phyloP scores from a whole-genome alignment of 2,797 vertebrate species.

The Gymnocypris eckloni region DNA sequence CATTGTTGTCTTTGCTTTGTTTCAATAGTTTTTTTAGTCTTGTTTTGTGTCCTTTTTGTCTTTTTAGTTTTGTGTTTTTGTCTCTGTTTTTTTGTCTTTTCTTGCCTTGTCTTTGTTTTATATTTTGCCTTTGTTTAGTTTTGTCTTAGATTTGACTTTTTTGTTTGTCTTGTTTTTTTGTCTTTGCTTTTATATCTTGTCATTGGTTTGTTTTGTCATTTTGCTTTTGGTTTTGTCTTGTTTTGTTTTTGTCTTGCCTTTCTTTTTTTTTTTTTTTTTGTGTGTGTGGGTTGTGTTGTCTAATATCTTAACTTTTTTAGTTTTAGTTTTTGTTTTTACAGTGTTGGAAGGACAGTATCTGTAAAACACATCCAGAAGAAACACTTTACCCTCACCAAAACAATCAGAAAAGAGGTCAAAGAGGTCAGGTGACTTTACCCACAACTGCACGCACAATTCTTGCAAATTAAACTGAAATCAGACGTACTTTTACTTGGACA shows the following conservation, averaged over 20 bases:
- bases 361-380: constrained; percentile 81
- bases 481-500: not conserved
- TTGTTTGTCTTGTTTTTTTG: not conserved
- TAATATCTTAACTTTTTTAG: not conserved
- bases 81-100: not conserved
- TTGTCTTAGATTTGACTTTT: not conserved
- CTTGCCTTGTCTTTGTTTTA: not conserved
- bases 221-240: not conserved
- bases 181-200: not conserved
- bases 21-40: too few species aligned
- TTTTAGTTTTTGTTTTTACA: constrained; percentile 46
- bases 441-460: not conserved
- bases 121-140: not conserved
- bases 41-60: not conserved
- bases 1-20: not conserved
- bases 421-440: constrained; percentile 75
- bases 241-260: not conserved
- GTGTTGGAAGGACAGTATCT: constrained; percentile 78
- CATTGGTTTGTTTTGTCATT: not conserved
- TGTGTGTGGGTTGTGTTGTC: not conserved
- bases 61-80: not conserved
- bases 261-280: too few species aligned
- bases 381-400: constrained; percentile 79
- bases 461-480: not conserved
- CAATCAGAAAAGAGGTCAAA: constrained; percentile 80